These are phyloP conservation scores for Tetramorium simillimum DNA, from an alignment of 1,140 invertebrate species.

Conservation along the genomic window DNA sequence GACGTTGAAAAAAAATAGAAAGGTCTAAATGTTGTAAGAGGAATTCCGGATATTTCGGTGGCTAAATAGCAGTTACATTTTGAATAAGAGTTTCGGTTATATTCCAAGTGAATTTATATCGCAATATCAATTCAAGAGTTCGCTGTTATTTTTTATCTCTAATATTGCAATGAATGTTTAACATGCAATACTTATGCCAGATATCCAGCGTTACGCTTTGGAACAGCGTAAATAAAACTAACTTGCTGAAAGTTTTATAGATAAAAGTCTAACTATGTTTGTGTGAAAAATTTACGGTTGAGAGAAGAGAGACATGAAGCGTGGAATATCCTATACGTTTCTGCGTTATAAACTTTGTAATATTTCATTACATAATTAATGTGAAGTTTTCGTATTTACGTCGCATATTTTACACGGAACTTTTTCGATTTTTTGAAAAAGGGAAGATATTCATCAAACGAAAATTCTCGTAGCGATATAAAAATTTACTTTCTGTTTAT, in stretches of 20 bases:
- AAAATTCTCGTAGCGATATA: background rate
- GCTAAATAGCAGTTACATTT: background rate
- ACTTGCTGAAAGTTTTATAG: background rate
- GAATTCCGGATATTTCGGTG: background rate
- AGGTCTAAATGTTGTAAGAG: background rate
- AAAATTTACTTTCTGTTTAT: background rate
- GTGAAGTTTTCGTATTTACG: background rate
- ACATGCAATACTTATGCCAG: background rate
- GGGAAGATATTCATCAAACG: background rate
- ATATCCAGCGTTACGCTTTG: background rate
- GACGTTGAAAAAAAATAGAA: background rate
- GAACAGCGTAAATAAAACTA: background rate
- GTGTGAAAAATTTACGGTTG: background rate
- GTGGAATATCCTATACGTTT: background rate
- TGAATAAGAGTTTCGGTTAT: background rate
- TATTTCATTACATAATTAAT: slow-evolving; percentile 11
- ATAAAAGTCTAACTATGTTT: background rate
- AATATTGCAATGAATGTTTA: background rate
- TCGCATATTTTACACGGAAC: background rate
- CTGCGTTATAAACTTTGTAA: background rate
- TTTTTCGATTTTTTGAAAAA: background rate
- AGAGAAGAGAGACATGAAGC: background rate
- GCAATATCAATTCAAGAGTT: background rate
- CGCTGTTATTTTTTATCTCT: background rate
- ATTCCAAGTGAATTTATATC: background rate